Base-by-base conservation (phyloP, 2,797 vertebrate genomes). In the Stomatorhinus walkeri region DNA sequence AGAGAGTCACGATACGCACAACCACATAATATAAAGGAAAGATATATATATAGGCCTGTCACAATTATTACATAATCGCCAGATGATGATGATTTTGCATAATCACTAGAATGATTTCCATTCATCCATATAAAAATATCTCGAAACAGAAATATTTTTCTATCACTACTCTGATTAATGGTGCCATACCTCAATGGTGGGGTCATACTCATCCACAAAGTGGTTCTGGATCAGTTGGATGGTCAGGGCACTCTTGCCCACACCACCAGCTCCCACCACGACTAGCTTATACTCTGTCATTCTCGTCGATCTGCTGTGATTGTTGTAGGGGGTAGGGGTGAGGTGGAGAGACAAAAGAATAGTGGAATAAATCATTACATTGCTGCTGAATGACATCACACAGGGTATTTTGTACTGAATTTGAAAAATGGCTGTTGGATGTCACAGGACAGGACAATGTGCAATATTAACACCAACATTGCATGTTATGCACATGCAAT, bases 211-310 rank as follows among this genome's bases (percentile, higher is more conserved):
- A 7, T 98, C 97, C 90, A 98, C 97, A 1, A 98, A 98, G 92
- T 98, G 97, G 93, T 98, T 98, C 94, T 98, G 97, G 91, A 97
- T 98, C 88, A 98, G 96, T 93, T 98, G 97, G 93, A 98, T 98
- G 0, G 97, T 98, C 92, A 97, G 94, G 54, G 97, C 97, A 2
- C 97, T 98, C 93, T 98, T 98, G 87, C 97, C 97, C 46, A 97
- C 97, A 14, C 97, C 97, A 89, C 97, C 97, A n/a, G 97, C 97
- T 46, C 97, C 97, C 93, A 97, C 97, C 90, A 97, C 97, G 92
- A 98, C 97, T 89, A 98, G 94, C 93, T 98, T 98, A 90, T 97
- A 97, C 89, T 98, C 97, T 0, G 97, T 98, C 96, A 95, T 96
- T 0, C 92, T 93, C 91, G 90, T 87, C 72, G 81, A 90, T 91